Base-by-base conservation (phyloP, 2,888 invertebrate species). In the Xestia rhomboidea region DNA sequence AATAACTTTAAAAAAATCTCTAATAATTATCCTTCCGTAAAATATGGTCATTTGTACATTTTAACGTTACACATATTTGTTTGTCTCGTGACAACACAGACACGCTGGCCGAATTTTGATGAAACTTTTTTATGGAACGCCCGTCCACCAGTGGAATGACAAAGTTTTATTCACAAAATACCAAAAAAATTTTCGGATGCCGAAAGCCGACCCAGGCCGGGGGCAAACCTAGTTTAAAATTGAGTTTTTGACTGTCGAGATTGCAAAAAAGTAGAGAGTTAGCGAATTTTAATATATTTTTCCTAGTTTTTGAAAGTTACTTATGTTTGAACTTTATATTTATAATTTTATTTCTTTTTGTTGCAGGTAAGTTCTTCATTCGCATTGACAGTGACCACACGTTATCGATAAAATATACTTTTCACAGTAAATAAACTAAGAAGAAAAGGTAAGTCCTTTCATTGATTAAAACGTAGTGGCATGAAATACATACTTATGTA, bases 291-390 rank as follows among this genome's bases (percentile, higher is more conserved):
- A 15, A 2, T 57, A 18, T n/a, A 27, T 51, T 24, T 67, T 49
- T 24, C 15, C 10, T 10, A 10, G 4, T 21, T 63, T 77, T 77
- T 70, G 1, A 27, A 51, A 69, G 1, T 6, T 27, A 15, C 13
- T n/a, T 64, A 0, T 38, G 15, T 30, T 51, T 21, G 15, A 66
- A 69, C 51, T 51, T 46, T 76, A 46, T 62, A 67, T 68, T 74
- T 64, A 77, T 77, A 68, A 49, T 72, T 76, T 80, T 77, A 49
- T 80, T 71, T 76, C 0, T n/a, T 64, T 74, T 88, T 86, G 86
- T 87, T 87, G 34, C 87, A 87, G 87, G 87, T 87, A 88, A 85
- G 87, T 49, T 72, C 24, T 54, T 10, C 41, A 34, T 30, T 34
- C 8, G 7, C 27, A 34, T n/a, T 54, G 27, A 63, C 24, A 24